Evolutionary conservation across 1,140 invertebrate species (phyloP), one percentile per base, ranked within the genome.

Genomic region (Drosophila rufa): DNA sequence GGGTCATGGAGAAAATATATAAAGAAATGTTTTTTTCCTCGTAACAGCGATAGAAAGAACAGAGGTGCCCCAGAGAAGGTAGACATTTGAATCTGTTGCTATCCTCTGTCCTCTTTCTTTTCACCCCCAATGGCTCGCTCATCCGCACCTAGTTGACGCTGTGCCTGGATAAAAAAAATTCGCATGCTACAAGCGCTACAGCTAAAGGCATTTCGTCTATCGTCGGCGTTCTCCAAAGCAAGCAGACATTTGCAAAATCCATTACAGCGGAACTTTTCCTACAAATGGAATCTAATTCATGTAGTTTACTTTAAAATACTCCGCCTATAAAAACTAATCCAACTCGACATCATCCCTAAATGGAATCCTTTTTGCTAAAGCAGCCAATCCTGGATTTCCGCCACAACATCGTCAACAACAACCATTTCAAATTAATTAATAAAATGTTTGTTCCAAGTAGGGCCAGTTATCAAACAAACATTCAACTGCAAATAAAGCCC

Each of bases 381-480:
- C 12, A 42, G 30, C 38, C 45, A 38, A 36, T 66, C 25, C 46
- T 27, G 14, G 30, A 36, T 12, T 19, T 30, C 15, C 6, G 48
- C 47, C 30, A 61, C 47, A 68, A 36, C 58, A 45, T 25, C 46
- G 36, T 53, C 46, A 65, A 38, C 38, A 42, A 30, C 47, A 78
- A 71, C 53, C 46, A 83, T 80, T 78, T 78, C 51, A 89, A 89
- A 84, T 80, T 89, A 87, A 87, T 87, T 87, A 89, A 89, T 80
- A 89, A 83, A 80, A 87, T 87, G 66, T 80, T 57, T 66, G 45
- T 51, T 83, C 64, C 61, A 66, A 79, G 56, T 58, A 48, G 48
- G 65, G 51, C 58, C 56, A 66, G 80, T 67, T 62, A 46, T 55
- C 51, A 76, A 70, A 75, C 61, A 48, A 55, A 59, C 50, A 81